A percentile compares a stretch with the other conserved stretches of the same genome.
phyloP scores from a whole-genome alignment of 1,140 invertebrate genomes.

The Zaprionus taronus region DNA sequence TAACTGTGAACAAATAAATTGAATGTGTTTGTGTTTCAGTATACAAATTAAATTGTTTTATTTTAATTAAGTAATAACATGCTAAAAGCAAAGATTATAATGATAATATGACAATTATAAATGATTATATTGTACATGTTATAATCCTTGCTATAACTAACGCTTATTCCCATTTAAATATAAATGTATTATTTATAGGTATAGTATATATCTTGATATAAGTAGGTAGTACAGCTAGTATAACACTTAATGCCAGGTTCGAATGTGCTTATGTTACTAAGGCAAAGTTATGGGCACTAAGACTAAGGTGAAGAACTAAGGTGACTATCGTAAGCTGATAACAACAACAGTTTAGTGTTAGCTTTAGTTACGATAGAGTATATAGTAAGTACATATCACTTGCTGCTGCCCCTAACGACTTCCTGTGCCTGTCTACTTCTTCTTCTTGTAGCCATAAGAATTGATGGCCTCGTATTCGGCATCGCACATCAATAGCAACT shows the following conservation, averaged over 20 bases:
- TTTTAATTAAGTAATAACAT: constrained; percentile 50
- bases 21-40: constrained; percentile 15
- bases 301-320: constrained; percentile 15
- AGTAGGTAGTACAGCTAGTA: constrained; percentile 7
- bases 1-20: constrained; percentile 31
- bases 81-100: constrained; percentile 47
- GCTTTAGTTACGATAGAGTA: constrained; percentile 42
- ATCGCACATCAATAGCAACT: constrained; percentile 89
- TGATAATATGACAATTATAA: no score
- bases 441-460: constrained; percentile 90
- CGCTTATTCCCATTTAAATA: constrained; percentile 65
- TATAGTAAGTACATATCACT: constrained; percentile 53
- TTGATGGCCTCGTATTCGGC: constrained; percentile 91
- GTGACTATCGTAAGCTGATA: constrained; percentile 50
- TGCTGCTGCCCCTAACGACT: constrained; percentile 26
- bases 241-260: constrained; percentile 56
- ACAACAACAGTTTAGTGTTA: constrained; percentile 61
- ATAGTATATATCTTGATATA: constrained; percentile 26
- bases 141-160: constrained; percentile 4
- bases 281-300: constrained; percentile 68
- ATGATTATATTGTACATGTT: no score
- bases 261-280: constrained; percentile 56
- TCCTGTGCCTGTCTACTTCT: constrained; percentile 27
- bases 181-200: constrained; percentile 5
- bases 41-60: constrained; percentile 29